Evolutionary conservation across 2,797 vertebrate genomes (phyloP).

Genomic region (Lemur catta): DNA sequence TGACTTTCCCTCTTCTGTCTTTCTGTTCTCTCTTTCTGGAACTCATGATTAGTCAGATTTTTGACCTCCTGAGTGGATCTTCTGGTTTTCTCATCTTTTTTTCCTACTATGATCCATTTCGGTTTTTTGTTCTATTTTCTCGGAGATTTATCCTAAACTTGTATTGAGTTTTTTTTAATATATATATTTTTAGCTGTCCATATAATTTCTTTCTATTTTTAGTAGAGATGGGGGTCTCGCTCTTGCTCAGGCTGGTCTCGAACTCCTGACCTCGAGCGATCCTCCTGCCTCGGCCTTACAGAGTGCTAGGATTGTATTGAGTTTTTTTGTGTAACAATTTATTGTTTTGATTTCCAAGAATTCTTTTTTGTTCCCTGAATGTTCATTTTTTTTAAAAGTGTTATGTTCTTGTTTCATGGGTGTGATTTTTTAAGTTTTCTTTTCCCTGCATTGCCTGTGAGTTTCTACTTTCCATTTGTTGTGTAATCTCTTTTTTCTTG

Average conservation of each 20-base stretch:
- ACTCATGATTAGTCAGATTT: neutral
- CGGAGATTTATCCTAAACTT: neutral
- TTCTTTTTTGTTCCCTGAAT: neutral
- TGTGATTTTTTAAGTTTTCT: neutral
- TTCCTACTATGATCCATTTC: neutral
- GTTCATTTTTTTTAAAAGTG: neutral
- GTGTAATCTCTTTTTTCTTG: neutral
- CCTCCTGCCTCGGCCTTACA: too few species aligned
- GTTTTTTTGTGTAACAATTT: neutral
- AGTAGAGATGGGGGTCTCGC: too few species aligned
- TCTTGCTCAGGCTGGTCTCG: too few species aligned
- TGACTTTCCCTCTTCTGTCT: neutral
- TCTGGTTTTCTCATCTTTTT: neutral
- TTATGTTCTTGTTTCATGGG: neutral
- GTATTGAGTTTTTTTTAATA: neutral
- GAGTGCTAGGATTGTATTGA: too few species aligned
- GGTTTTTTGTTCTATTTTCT: neutral
- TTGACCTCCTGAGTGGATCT: neutral
- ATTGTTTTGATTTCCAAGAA: constrained; percentile 1
- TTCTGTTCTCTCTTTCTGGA: neutral
- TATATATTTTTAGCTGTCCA: too few species aligned
- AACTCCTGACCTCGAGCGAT: too few species aligned
- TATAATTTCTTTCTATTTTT: too few species aligned
- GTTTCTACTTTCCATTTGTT: neutral
- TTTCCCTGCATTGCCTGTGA: neutral